Evolutionary conservation across 2,888 invertebrate species (phyloP).

Genomic region (Diachrysia chrysitis): DNA sequence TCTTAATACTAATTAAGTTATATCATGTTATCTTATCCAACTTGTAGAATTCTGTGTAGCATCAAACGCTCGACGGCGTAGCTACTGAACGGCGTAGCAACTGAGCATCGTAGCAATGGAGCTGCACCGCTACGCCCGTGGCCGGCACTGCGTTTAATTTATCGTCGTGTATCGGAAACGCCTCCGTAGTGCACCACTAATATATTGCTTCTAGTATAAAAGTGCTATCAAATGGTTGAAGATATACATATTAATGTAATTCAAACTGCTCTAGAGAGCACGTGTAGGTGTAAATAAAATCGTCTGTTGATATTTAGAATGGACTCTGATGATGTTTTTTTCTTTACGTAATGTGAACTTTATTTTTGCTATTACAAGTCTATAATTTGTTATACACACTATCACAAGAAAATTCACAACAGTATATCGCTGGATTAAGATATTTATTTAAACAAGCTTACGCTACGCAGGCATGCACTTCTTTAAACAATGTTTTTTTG

Average conservation of each 20-base stretch:
- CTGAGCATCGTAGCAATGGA: constrained; percentile 42
- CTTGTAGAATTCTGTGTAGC: constrained; percentile 6
- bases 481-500: background rate
- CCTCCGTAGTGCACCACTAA: constrained; percentile 68
- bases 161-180: constrained; percentile 79
- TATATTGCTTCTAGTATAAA: constrained; percentile 65
- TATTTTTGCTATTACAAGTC: too few species aligned
- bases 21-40: constrained; percentile 22
- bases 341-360: too few species aligned
- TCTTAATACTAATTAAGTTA: background rate
- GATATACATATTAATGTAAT: constrained; percentile 8
- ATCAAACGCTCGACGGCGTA: constrained; percentile 31
- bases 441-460: too few species aligned
- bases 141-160: constrained; percentile 71
- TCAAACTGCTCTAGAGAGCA: background rate
- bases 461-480: too few species aligned
- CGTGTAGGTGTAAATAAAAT: background rate
- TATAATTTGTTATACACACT: too few species aligned
- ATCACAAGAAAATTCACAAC: too few species aligned
- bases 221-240: constrained; percentile 34
- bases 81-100: constrained; percentile 47
- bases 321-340: too few species aligned
- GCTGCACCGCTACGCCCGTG: constrained; percentile 53
- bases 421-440: too few species aligned
- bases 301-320: background rate